phyloP scores from a whole-genome alignment of 2,113 vertebrate genomes.

The Megalops atlanticus region DNA sequence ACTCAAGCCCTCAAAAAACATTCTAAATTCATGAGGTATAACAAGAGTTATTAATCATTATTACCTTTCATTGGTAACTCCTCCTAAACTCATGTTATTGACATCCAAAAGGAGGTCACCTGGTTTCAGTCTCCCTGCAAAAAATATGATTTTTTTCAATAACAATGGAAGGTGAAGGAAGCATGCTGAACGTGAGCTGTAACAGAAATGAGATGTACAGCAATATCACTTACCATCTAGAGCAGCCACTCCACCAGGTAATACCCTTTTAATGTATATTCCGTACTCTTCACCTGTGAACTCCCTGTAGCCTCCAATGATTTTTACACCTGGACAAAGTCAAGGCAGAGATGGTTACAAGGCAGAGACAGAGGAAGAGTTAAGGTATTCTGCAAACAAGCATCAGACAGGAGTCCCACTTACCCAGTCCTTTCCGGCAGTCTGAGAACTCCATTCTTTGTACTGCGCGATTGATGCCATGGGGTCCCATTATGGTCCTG shows the following conservation, averaged over 20 bases:
- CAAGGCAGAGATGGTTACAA: neutral
- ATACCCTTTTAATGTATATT: conserved; percentile 82
- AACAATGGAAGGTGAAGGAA: neutral
- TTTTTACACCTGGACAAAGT: conserved; percentile 74
- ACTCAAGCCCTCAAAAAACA: too few relatives aligned
- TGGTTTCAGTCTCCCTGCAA: conserved; percentile 75
- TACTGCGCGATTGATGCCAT: conserved; percentile 78
- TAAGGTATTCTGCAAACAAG: neutral
- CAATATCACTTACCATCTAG: conserved; percentile 69
- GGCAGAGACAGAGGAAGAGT: neutral
- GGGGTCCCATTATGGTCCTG: conserved; percentile 85
- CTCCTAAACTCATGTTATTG: conserved; percentile 80
- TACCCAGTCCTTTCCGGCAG: conserved; percentile 82
- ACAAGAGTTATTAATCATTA: conserved; percentile 14
- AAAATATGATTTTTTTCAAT: conserved; percentile 19
- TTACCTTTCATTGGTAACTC: conserved; percentile 82
- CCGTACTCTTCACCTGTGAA: conserved; percentile 81
- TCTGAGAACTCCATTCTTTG: conserved; percentile 78
- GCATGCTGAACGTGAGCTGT: neutral
- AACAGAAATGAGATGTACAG: neutral
- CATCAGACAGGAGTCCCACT: conserved; percentile 40
- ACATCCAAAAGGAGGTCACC: conserved; percentile 85
- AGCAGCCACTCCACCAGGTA: conserved; percentile 75
- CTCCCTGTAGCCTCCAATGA: conserved; percentile 80
- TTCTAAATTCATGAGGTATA: too few relatives aligned